Evolutionary conservation across 2,113 vertebrate genomes (phyloP).

Genomic region (Saguinus imperator): DNA sequence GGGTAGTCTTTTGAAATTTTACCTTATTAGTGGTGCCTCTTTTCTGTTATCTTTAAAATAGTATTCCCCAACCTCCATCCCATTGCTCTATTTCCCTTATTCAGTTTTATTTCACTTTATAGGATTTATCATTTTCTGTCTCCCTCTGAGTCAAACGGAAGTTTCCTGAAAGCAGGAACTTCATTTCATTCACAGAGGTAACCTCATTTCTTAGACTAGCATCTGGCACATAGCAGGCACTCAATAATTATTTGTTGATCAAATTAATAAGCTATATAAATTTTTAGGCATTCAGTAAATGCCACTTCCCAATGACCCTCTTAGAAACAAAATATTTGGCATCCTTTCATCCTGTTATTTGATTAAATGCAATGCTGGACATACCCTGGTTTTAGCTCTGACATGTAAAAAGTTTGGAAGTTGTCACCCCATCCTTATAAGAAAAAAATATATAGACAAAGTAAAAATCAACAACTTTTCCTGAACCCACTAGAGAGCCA

Average conservation of each 20-base stretch:
- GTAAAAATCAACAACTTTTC: background rate
- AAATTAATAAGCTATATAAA: background rate
- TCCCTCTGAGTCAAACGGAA: background rate
- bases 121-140: background rate
- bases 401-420: background rate
- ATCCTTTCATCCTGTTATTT: background rate
- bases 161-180: background rate
- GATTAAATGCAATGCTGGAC: background rate
- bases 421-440: background rate
- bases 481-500: background rate
- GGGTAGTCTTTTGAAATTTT: background rate
- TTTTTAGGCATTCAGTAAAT: background rate
- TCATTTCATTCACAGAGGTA: background rate
- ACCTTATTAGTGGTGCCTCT: background rate
- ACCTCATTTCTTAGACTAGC: background rate
- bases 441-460: background rate
- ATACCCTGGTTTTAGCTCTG: background rate
- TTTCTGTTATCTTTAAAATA: background rate
- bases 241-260: conserved; percentile 5
- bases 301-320: background rate
- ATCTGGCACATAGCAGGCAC: background rate
- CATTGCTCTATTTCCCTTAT: background rate
- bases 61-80: background rate
- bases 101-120: conserved; percentile 7
- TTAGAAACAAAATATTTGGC: background rate